Evolutionary conservation across 2,888 invertebrate genomes (phyloP).

Genomic region (Tanytarsus gracilentus): DNA sequence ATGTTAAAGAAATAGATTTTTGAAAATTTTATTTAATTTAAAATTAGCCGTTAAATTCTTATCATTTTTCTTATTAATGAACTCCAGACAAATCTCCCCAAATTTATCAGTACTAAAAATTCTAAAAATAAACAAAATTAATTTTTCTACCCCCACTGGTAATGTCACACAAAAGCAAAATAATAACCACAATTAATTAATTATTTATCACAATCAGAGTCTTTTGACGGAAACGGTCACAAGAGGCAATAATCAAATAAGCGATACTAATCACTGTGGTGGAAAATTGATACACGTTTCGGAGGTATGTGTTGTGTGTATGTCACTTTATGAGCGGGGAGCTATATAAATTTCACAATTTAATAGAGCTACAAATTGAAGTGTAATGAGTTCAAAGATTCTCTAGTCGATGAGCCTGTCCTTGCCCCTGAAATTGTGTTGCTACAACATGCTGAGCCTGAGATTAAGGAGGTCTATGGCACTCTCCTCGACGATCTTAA

Average conservation of each 20-base stretch:
- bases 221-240: slow-evolving; percentile 24
- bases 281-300: slow-evolving; percentile 28
- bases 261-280: slow-evolving; percentile 24
- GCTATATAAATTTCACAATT: not conserved
- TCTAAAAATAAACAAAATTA: not conserved
- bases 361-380: slow-evolving; percentile 12
- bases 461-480: slow-evolving; percentile 17
- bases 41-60: too few species aligned
- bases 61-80: too few species aligned
- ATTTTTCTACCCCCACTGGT: not conserved
- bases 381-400: slow-evolving; percentile 10
- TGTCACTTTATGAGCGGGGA: not conserved
- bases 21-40: not conserved
- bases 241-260: slow-evolving; percentile 29
- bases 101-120: not conserved
- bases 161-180: not conserved
- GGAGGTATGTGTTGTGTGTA: slow-evolving; percentile 19
- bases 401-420: not conserved
- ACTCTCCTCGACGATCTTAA: slow-evolving; percentile 18
- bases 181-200: slow-evolving; percentile 12
- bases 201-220: slow-evolving; percentile 24
- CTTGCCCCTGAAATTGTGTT: not conserved
- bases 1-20: not conserved
- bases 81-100: too few species aligned
- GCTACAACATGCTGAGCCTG: not conserved